A percentile compares a stretch with the other conserved stretches of the same genome.
These are phyloP conservation scores for Dolomedes plantarius DNA, from an alignment of 2,888 invertebrate genomes.

Conservation along the genomic window DNA sequence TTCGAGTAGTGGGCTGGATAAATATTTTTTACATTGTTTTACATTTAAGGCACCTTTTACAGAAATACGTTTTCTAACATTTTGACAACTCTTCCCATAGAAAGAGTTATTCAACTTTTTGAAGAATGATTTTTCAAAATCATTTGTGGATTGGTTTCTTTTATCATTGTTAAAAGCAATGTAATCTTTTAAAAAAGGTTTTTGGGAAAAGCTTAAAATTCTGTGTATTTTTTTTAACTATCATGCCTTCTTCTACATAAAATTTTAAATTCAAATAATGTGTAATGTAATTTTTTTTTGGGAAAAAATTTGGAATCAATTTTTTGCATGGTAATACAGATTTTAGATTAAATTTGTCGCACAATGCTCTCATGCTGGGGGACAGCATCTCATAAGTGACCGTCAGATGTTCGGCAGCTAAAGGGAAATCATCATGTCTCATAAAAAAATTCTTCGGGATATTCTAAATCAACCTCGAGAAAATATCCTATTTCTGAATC, in stretches of 20 bases:
- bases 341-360: neutral
- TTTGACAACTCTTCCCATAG: constrained; percentile 23
- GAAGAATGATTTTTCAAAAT: constrained; percentile 15
- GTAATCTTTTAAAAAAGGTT: constrained; percentile 17
- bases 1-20: constrained; percentile 17
- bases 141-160: neutral
- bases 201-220: constrained; percentile 29
- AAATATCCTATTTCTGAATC: neutral
- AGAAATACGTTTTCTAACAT: constrained; percentile 11
- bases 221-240: constrained; percentile 32
- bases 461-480: neutral
- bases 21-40: constrained; percentile 31
- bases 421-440: neutral
- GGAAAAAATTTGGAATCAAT: neutral
- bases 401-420: neutral
- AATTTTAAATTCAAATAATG: constrained; percentile 41
- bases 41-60: constrained; percentile 29
- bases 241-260: constrained; percentile 22
- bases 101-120: constrained; percentile 23
- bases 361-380: neutral
- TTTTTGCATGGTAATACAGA: neutral
- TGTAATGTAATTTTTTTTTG: constrained; percentile 27
- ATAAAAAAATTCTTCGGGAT: neutral
- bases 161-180: constrained; percentile 30
- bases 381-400: neutral